These are phyloP conservation scores for Psettodes erumei DNA, from an alignment of 2,113 vertebrate genomes.

Conservation along the genomic window DNA sequence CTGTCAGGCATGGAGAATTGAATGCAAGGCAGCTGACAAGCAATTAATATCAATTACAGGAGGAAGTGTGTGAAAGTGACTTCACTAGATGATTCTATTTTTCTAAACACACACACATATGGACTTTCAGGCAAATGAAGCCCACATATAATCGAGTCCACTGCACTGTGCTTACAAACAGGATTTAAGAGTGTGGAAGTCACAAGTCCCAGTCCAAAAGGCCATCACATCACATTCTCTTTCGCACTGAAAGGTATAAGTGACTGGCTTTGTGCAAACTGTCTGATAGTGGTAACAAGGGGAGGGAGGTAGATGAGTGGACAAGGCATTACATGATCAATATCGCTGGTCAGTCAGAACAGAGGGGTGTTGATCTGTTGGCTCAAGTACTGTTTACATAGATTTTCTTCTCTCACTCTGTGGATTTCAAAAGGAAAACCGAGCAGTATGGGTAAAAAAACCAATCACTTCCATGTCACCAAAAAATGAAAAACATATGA, in stretches of 20 bases:
- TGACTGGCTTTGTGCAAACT: slow-evolving; percentile 38
- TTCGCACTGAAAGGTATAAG: slow-evolving; percentile 35
- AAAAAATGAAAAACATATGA: slow-evolving; percentile 38
- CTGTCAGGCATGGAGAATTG: slow-evolving; percentile 57
- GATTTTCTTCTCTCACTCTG: slow-evolving; percentile 51
- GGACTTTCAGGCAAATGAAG: slow-evolving; percentile 47
- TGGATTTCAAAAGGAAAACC: slow-evolving; percentile 50
- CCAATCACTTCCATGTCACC: slow-evolving; percentile 21
- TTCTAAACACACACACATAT: slow-evolving; percentile 9
- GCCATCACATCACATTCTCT: slow-evolving; percentile 48
- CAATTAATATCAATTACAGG: slow-evolving; percentile 82
- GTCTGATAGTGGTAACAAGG: slow-evolving; percentile 69
- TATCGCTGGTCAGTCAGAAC: slow-evolving; percentile 77
- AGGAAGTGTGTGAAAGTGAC: slow-evolving; percentile 76
- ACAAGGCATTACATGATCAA: slow-evolving; percentile 79
- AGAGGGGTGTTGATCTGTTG: slow-evolving; percentile 75
- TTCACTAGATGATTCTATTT: slow-evolving; percentile 31
- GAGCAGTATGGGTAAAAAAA: slow-evolving; percentile 38
- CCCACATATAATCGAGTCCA: slow-evolving; percentile 53
- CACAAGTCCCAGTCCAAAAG: slow-evolving; percentile 38
- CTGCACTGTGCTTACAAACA: slow-evolving; percentile 57
- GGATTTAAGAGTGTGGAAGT: slow-evolving; percentile 55
- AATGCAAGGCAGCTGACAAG: slow-evolving; percentile 72
- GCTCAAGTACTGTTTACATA: slow-evolving; percentile 72
- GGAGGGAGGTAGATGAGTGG: slow-evolving; percentile 62